phyloP scores from a whole-genome alignment of 2,113 vertebrate species.

The Malurus melanocephalus region DNA sequence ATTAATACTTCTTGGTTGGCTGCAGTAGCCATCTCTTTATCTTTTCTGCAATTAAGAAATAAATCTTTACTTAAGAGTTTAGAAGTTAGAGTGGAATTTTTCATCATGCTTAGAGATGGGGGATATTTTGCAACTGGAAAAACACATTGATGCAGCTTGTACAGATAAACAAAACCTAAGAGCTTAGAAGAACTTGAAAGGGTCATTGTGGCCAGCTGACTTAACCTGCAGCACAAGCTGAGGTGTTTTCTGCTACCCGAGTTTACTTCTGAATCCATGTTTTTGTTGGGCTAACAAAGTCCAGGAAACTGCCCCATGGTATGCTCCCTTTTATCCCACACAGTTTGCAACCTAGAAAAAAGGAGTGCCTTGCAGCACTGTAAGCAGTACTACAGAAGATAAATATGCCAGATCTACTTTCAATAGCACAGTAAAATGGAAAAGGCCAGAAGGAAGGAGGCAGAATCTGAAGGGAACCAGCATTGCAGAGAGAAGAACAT shows the following conservation, averaged over 20 bases:
- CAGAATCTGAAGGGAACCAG: background rate
- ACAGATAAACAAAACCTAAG: background rate
- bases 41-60: background rate
- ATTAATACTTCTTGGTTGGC: background rate
- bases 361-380: background rate
- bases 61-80: background rate
- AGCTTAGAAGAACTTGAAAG: background rate
- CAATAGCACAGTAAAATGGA: background rate
- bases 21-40: background rate
- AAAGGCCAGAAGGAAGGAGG: background rate
- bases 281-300: background rate
- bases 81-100: background rate
- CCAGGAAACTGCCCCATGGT: rapidly evolving
- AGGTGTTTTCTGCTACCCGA: background rate
- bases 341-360: background rate
- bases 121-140: background rate
- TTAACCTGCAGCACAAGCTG: background rate
- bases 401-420: background rate
- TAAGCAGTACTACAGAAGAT: background rate
- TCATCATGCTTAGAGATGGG: background rate
- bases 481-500: background rate
- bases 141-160: background rate
- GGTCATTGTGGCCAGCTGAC: background rate
- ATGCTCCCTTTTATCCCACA: background rate
- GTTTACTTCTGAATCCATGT: background rate